Base-by-base conservation (phyloP, 2,888 invertebrate genomes). In the Coremacera marginata region DNA sequence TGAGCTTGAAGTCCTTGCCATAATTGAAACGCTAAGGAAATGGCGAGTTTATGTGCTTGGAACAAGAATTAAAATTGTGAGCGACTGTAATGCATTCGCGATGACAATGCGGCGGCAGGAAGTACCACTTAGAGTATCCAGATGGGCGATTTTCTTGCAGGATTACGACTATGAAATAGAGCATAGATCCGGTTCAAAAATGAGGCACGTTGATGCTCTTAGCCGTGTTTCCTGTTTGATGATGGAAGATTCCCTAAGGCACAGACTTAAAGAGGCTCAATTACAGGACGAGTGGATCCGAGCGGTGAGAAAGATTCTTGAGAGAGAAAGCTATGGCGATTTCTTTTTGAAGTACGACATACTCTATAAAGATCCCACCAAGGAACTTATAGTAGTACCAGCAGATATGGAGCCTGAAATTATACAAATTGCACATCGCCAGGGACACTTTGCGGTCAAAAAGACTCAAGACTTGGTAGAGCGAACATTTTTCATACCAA, bases 1-100 rank as follows among this genome's bases (percentile, higher is more conserved):
- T n/a, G 82, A 83, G 51, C 62, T 84, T n/a, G 82, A 84, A 52
- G 78, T 78, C 1, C 34, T 83, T 4, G 84, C 83, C 0, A 80
- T 85, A 34, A 74, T 83, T 16, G 75, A 77, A 31, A 80, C 82
- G 1, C 19, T 83, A 11, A 81, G 81, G 55, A 83, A 82, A 62
- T 84, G 82, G 78, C 52, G 82, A 0, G 37, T 77, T 19, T 78
- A n/a, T n/a, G n/a, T n/a, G n/a, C n/a, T n/a, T n/a, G n/a, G n/a
- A n/a, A n/a, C n/a, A n/a, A n/a, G n/a, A n/a, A n/a, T n/a, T n/a
- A 78, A 76, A 71, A 78, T 79, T 11, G 72, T 78, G 19, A 79
- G 78, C 2, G 79, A 81, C 55, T 82, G 78, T 55, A 75, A 73
- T 11, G 80, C 77, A 0, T 80, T 80, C 27, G 34, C 63, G 3